Base-by-base conservation (phyloP, 2,888 invertebrate species). In the Epinotia nisella region DNA sequence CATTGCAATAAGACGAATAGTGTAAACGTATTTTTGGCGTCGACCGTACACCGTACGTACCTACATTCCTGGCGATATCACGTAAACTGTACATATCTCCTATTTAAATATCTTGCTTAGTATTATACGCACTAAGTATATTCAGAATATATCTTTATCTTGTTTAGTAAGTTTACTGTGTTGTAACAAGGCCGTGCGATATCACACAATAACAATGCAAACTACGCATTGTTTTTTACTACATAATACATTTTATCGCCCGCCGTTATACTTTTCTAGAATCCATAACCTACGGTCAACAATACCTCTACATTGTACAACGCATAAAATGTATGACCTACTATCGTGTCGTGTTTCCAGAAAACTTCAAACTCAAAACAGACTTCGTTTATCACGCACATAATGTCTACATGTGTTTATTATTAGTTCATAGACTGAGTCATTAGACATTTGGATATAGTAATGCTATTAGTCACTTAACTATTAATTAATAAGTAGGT, bases 191-290 rank as follows among this genome's bases (percentile, higher is more conserved):
- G 66, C 56, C 56, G 66, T 11, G 24, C 13, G 56, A 41, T 66
- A 66, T 66, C 66, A 41, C 17, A 66, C 66, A 66, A 66, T 41
- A 66, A 66, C 55, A 41, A 55, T 56, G 55, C n/a, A 24, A 56
- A 66, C 41, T 66, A 24, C 66, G 66, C 66, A 66, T 41, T 66
- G 66, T 66, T 66, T 66, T 66, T 66, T 66, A 41, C 55, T 66
- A 24, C 39, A 41, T 66, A 66, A 39, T 39, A 19, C 41, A 39
- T 24, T 64, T 64, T 41, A 66, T 66, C 35, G 4, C 3, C 51
- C 10, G 41, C 17, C 41, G 21, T 56, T 21, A 41, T 66, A 55
- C 21, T n/a, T 10, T 66, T 66, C 66, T 55, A 66, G 55, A 66
- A 65, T 15, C 55, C 21, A 41, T 66, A 66, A 66, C 66, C 21